Evolutionary conservation across 2,888 invertebrate species (phyloP), one percentile per base, ranked within the genome.

Genomic region (Sinohyriopsis cumingii): DNA sequence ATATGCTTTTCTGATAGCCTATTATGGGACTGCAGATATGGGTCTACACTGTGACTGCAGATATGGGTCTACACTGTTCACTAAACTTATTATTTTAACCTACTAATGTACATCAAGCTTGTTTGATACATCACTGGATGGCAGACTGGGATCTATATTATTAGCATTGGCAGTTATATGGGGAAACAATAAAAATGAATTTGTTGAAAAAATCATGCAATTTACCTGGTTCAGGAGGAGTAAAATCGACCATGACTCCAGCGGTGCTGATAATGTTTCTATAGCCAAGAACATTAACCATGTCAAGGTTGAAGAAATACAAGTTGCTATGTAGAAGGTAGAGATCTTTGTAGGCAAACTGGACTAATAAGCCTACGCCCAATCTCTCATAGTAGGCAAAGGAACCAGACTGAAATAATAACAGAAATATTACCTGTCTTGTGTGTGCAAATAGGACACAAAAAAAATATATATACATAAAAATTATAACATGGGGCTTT

Each of bases 351-450:
- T 73, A 71, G 22, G 63, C 59, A 65, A 84, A 72, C 45, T 77
- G 72, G 25, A 72, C 66, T 12, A 76, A 68, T 18, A 72, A 62
- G 12, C 82, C 84, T 57, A 78, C 69, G 15, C 78, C 78, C 15
- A 80, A 71, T 33, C 81, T 66, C 63, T 84, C 82, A 71, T 76
- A 83, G 68, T 84, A 79, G 18, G 63, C 64, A 63, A 68, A 81
- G 22, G 77, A 68, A 4, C 76, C 78, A 25, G 75, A 72, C 79
- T 81, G 68, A 56, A 72, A 56, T 3, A 71, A 55, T 56, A 57
- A 57, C 45, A 56, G n/a, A n/a, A 20, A 59, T 20, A 24, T 56
- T 5, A 33, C 22, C 5, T 33, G 33, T 33, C 33, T 33, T 33
- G 1, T 25, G 59, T 20, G 33, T 19, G 45, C 9, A 33, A 33